Evolutionary conservation across 2,888 invertebrate genomes (phyloP).

Genomic region (Liodrosophila aerea): DNA sequence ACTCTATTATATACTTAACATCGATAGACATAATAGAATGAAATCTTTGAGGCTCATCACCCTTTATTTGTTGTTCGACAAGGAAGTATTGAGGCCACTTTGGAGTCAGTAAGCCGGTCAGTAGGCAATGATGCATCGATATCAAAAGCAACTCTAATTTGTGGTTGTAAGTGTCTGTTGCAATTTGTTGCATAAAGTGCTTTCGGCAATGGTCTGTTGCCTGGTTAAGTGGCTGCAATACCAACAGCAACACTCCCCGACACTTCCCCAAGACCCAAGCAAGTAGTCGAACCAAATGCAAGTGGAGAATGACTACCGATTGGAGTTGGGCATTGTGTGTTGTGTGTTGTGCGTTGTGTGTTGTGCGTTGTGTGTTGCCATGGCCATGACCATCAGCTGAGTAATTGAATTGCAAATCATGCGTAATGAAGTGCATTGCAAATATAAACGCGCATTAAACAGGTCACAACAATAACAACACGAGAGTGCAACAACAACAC

Average conservation of each 20-base stretch:
- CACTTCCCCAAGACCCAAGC: too few relatives aligned
- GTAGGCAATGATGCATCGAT: neutral
- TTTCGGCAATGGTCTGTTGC: constrained; percentile 22
- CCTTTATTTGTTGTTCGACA: too few relatives aligned
- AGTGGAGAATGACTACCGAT: neutral
- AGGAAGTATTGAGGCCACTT: neutral
- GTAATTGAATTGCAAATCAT: constrained; percentile 75
- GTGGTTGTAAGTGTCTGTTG: constrained; percentile 14
- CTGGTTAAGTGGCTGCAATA: constrained; percentile 13
- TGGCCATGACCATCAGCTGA: constrained; percentile 34
- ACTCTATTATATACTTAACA: too few relatives aligned
- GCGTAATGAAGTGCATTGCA: constrained; percentile 68
- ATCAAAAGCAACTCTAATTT: constrained; percentile 2
- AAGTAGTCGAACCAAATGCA: too few relatives aligned
- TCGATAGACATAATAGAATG: too few relatives aligned
- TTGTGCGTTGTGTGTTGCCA: constrained; percentile 1
- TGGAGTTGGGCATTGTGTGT: constrained; percentile 1
- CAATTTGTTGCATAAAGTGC: constrained; percentile 18
- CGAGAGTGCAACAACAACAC: constrained; percentile 3
- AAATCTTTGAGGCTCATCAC: too few relatives aligned
- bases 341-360: neutral
- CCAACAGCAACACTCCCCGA: too few relatives aligned
- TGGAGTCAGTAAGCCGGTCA: neutral
- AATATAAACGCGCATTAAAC: constrained; percentile 53
- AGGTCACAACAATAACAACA: constrained; percentile 22